Evolutionary conservation across 2,113 vertebrate species (phyloP).

Genomic region (Neodon shergylaensis): DNA sequence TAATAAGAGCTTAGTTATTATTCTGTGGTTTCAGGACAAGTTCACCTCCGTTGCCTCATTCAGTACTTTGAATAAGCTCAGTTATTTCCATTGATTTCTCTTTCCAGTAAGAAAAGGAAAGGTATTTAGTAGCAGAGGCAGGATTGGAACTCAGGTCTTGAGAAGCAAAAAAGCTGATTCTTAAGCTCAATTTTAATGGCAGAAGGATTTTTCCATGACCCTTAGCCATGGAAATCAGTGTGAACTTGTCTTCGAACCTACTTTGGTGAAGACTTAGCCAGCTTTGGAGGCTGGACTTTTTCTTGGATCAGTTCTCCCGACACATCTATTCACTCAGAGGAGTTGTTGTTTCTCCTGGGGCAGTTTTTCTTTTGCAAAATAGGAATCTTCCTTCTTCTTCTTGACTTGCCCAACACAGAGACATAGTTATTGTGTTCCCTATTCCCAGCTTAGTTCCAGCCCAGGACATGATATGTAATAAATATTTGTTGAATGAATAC

Average conservation of each 20-base stretch:
- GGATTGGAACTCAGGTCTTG: neutral
- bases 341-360: neutral
- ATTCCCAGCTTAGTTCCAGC: neutral
- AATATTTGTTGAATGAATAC: conserved; percentile 14
- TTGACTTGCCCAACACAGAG: neutral
- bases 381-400: neutral
- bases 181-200: neutral
- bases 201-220: neutral
- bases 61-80: conserved; percentile 10
- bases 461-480: neutral
- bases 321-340: neutral
- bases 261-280: neutral
- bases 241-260: neutral
- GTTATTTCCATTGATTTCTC: neutral
- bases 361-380: neutral
- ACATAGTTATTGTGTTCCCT: neutral
- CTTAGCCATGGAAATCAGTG: neutral
- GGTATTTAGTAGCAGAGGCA: neutral
- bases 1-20: neutral
- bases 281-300: neutral
- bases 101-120: conserved; percentile 39
- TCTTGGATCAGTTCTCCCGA: neutral
- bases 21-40: neutral
- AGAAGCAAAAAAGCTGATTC: neutral
- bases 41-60: neutral